These are phyloP conservation scores for Sinocyclocheilus anophthalmus DNA, from an alignment of 2,113 vertebrate species.

Conservation along the genomic window DNA sequence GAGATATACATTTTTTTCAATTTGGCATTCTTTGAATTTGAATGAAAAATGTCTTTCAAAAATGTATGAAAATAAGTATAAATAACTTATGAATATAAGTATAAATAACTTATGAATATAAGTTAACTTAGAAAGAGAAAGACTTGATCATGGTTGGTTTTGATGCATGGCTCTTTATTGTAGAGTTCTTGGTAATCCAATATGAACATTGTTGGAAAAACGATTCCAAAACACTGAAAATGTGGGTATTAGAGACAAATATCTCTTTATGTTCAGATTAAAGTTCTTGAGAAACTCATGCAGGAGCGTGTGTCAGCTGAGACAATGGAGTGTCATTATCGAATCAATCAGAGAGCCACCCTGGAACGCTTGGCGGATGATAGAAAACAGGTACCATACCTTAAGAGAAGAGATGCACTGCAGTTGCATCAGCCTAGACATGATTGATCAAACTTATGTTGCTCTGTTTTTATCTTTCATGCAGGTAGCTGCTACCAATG, in stretches of 20 bases:
- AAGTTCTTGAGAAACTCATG: constrained; percentile 84
- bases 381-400: constrained; percentile 78
- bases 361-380: constrained; percentile 73
- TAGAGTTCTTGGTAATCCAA: not conserved
- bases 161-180: too few species aligned
- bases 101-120: too few species aligned
- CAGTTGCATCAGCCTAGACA: not conserved
- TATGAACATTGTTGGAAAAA: not conserved
- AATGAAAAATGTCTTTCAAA: too few species aligned
- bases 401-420: not conserved
- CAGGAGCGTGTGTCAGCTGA: constrained; percentile 80
- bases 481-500: constrained; percentile 79
- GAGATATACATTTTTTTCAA: too few species aligned
- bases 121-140: too few species aligned
- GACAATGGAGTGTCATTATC: constrained; percentile 78
- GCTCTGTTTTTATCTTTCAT: constrained; percentile 48
- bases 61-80: too few species aligned
- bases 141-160: too few species aligned
- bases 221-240: not conserved
- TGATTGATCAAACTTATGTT: not conserved
- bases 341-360: constrained; percentile 78
- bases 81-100: too few species aligned
- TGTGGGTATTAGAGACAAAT: not conserved
- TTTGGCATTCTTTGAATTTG: too few species aligned
- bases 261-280: constrained; percentile 72